phyloP scores from a whole-genome alignment of 2,113 vertebrate genomes.

The Malurus cyaneus region DNA sequence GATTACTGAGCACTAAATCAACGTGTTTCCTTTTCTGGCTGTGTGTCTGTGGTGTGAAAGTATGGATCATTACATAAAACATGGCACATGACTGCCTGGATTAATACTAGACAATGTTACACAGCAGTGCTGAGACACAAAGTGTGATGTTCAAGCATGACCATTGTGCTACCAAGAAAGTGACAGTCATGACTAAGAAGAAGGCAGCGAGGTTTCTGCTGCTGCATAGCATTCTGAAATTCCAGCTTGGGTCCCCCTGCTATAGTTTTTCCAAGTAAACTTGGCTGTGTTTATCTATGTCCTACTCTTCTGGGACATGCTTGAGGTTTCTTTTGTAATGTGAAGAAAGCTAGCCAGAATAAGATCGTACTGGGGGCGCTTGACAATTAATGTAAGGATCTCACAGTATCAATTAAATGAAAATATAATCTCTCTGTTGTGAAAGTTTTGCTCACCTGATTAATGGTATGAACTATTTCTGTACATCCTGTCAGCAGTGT shows the following conservation, averaged over 20 bases:
- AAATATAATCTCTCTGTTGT: neutral
- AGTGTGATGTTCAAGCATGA: neutral
- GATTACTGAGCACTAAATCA: conserved; percentile 53
- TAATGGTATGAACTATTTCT: neutral
- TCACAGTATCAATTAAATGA: neutral
- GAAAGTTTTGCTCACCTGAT: neutral
- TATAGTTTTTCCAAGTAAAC: neutral
- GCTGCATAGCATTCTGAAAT: neutral
- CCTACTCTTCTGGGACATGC: neutral
- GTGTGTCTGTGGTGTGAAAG: conserved; percentile 38
- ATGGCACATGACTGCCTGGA: neutral
- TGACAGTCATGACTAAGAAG: neutral
- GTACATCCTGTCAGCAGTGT: neutral
- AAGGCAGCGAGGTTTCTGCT: neutral
- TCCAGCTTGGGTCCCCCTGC: neutral
- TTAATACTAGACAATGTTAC: neutral
- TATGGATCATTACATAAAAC: conserved; percentile 36
- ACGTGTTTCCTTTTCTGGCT: conserved; percentile 58
- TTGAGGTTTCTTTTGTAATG: neutral
- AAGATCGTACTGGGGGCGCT: neutral
- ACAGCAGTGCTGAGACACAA: neutral
- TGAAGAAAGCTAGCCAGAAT: neutral
- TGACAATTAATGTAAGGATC: neutral
- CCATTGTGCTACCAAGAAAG: neutral
- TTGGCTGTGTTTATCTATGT: neutral